These are phyloP conservation scores for Electrona antarctica DNA, from an alignment of 2,113 vertebrate species.

Conservation along the genomic window DNA sequence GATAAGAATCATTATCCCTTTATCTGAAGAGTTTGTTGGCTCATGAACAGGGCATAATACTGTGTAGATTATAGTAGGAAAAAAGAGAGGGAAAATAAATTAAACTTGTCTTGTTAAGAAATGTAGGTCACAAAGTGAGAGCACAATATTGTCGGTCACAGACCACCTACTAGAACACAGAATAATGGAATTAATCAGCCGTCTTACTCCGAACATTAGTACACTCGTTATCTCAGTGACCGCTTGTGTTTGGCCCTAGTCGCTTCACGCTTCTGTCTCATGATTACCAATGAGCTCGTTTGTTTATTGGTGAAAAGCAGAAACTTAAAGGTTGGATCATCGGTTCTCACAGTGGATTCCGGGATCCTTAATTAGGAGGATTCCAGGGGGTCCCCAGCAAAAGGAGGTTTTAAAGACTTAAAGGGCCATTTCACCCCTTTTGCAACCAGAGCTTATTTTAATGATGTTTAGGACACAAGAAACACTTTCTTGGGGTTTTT, in stretches of 20 bases:
- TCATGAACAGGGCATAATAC: slow-evolving; percentile 28
- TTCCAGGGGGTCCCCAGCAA: too few species aligned
- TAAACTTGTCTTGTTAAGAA: not conserved
- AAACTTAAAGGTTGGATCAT: not conserved
- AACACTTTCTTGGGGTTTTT: too few species aligned
- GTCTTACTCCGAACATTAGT: slow-evolving; percentile 19
- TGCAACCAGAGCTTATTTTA: too few species aligned
- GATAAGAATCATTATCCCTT: too few species aligned
- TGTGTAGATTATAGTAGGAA: slow-evolving; percentile 4
- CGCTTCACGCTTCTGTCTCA: not conserved
- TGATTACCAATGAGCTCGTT: slow-evolving; percentile 40
- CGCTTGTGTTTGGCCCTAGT: slow-evolving; percentile 32
- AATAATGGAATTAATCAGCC: slow-evolving; percentile 11
- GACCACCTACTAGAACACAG: not conserved
- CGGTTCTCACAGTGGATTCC: too few species aligned
- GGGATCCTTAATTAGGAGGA: too few species aligned
- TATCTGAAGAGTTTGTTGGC: slow-evolving; percentile 25
- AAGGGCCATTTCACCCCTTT: too few species aligned
- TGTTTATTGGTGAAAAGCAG: slow-evolving; percentile 31
- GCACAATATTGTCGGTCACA: not conserved
- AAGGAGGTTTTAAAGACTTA: too few species aligned
- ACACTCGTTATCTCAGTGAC: slow-evolving; percentile 12
- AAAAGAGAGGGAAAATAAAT: not conserved
- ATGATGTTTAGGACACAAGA: too few species aligned
- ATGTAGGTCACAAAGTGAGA: slow-evolving; percentile 18